These are phyloP conservation scores for Drosophila bipectinata DNA, from an alignment of 1,140 invertebrate genomes.

Conservation along the genomic window DNA sequence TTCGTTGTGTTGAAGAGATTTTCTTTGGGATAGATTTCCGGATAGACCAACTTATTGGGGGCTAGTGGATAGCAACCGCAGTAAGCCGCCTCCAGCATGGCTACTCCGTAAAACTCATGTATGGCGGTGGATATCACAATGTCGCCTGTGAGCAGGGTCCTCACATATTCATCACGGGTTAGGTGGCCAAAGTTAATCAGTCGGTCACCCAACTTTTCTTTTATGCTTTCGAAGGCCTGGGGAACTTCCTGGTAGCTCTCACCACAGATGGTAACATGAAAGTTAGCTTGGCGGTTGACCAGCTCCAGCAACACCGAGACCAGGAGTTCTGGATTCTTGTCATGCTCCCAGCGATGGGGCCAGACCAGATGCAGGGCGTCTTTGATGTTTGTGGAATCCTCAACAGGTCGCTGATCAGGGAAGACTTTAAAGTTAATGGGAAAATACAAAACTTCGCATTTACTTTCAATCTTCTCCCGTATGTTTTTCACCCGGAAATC, in stretches of 20 bases:
- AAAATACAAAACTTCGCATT: conserved; percentile 89
- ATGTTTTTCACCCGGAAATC: conserved; percentile 87
- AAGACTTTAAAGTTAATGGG: conserved; percentile 85
- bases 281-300: conserved; percentile 85
- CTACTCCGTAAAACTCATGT: conserved; percentile 91
- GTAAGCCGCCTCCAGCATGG: conserved; percentile 89
- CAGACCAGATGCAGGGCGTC: conserved; percentile 88
- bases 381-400: conserved; percentile 41
- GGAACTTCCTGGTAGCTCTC: conserved; percentile 84
- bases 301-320: conserved; percentile 86
- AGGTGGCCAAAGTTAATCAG: conserved; percentile 88
- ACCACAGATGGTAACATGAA: conserved; percentile 86
- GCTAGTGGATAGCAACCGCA: conserved; percentile 89
- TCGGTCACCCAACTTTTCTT: conserved; percentile 84
- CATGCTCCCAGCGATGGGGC: conserved; percentile 93
- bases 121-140: conserved; percentile 90
- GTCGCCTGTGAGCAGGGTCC: conserved; percentile 86
- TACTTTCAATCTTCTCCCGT: conserved; percentile 85
- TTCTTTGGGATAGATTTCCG: conserved; percentile 88
- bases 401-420: conserved; percentile 49
- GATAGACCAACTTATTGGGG: conserved; percentile 89
- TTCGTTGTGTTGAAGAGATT: conserved; percentile 86
- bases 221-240: conserved; percentile 85
- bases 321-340: conserved; percentile 89
- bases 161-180: conserved; percentile 86